phyloP scores from a whole-genome alignment of 1,140 invertebrate genomes.

The Drosophila micromelanica region DNA sequence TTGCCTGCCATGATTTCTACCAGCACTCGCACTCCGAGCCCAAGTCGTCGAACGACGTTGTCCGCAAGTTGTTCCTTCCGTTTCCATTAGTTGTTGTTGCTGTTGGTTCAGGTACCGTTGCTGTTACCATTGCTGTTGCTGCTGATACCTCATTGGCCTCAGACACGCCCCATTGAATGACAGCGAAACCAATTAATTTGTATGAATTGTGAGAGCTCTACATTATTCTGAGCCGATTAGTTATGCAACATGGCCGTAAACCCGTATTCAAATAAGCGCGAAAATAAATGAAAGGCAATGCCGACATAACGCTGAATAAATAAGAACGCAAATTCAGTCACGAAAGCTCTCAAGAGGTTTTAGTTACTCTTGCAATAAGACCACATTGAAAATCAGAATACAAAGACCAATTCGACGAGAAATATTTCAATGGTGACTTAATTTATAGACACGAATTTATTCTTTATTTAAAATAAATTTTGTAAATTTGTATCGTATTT shows the following conservation, averaged over 20 bases:
- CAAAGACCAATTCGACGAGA: neutral
- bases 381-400: no score
- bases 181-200: slow-evolving; percentile 76
- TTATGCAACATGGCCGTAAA: slow-evolving; percentile 57
- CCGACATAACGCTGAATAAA: slow-evolving; percentile 46
- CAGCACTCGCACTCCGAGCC: slow-evolving; percentile 27
- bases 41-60: slow-evolving; percentile 59
- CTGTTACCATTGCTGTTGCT: slow-evolving; percentile 18
- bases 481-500: no score
- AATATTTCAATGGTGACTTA: no score
- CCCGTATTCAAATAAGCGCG: slow-evolving; percentile 41
- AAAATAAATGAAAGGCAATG: slow-evolving; percentile 59
- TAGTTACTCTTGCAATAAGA: slow-evolving; percentile 1
- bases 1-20: slow-evolving; percentile 51
- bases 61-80: slow-evolving; percentile 77
- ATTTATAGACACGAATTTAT: no score
- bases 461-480: no score
- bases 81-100: slow-evolving; percentile 41
- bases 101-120: slow-evolving; percentile 3
- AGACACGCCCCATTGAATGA: slow-evolving; percentile 47
- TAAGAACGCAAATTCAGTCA: slow-evolving; percentile 18
- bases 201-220: slow-evolving; percentile 75
- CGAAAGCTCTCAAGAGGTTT: neutral
- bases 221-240: slow-evolving; percentile 67
- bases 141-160: slow-evolving; percentile 15